Percentiles rank a stretch among this genome's conserved stretches.
Evolutionary conservation across 2,888 invertebrate genomes (phyloP).

Genomic region (Dryadula phaetusa): DNA sequence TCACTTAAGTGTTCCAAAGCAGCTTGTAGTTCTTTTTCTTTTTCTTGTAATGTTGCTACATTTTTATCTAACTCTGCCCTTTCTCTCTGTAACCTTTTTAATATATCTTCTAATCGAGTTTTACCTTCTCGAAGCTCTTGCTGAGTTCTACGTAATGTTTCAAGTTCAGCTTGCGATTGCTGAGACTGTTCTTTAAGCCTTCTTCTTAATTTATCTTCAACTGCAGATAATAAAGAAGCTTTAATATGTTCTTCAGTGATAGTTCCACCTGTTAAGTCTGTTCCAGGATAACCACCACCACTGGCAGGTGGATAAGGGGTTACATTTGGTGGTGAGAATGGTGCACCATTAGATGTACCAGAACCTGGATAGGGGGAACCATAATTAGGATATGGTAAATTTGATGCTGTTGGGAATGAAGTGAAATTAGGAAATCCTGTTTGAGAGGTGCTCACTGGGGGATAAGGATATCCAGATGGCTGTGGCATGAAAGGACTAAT

Average conservation of each 20-base stretch:
- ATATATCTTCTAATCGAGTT: conserved; percentile 90
- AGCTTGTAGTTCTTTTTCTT: conserved; percentile 93
- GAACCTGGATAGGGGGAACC: conserved; percentile 71
- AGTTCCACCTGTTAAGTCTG: conserved; percentile 87
- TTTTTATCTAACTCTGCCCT: conserved; percentile 93
- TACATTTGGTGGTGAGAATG: conserved; percentile 55
- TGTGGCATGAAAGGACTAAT: conserved; percentile 75
- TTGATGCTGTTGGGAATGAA: conserved; percentile 74
- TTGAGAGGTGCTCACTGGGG: conserved; percentile 58
- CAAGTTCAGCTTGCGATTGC: conserved; percentile 95
- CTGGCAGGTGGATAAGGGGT: conserved; percentile 66
- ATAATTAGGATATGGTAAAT: conserved; percentile 81
- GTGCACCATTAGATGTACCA: conserved; percentile 63
- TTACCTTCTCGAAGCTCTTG: conserved; percentile 94
- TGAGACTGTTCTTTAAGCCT: conserved; percentile 95
- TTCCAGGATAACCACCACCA: conserved; percentile 59
- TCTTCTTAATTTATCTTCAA: conserved; percentile 96
- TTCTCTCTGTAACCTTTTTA: conserved; percentile 90
- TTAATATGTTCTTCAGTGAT: conserved; percentile 98
- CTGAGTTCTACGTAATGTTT: conserved; percentile 93
- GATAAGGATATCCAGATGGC: conserved; percentile 76
- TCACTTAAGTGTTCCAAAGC: conserved; percentile 90
- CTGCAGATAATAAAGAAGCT: conserved; percentile 96
- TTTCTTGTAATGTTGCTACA: conserved; percentile 92
- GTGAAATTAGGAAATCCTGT: conserved; percentile 69